These are phyloP conservation scores for Ormia ochracea DNA, from an alignment of 2,888 invertebrate genomes.

Conservation along the genomic window DNA sequence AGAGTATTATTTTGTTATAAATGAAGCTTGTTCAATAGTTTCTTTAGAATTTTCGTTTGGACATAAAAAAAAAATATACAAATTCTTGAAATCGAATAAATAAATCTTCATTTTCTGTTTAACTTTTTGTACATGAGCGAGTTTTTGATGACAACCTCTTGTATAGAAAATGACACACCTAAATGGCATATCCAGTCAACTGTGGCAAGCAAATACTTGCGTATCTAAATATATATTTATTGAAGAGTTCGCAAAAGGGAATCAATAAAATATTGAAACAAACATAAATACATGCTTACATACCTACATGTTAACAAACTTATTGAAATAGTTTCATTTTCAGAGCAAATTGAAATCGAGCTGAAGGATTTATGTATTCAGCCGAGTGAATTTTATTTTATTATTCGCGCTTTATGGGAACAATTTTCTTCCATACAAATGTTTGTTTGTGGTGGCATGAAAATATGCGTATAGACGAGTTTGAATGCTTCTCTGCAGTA, in stretches of 20 bases:
- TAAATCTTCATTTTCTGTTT: slow-evolving; percentile 2
- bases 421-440: slow-evolving; percentile 19
- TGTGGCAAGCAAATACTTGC: slow-evolving; percentile 34
- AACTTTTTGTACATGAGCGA: slow-evolving; percentile 32
- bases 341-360: slow-evolving; percentile 15
- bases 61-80: background rate
- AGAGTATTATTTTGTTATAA: too few relatives aligned
- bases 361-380: background rate
- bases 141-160: slow-evolving; percentile 21
- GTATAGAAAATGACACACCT: slow-evolving; percentile 65
- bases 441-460: slow-evolving; percentile 3
- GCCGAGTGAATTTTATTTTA: background rate
- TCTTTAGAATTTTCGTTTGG: background rate
- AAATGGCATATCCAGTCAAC: slow-evolving; percentile 61
- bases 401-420: slow-evolving; percentile 3
- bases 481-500: background rate
- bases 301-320: background rate
- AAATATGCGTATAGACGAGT: background rate
- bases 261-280: too few relatives aligned
- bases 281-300: background rate
- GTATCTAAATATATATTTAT: background rate
- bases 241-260: background rate
- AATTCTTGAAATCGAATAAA: background rate
- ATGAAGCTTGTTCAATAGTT: background rate
- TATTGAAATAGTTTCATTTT: background rate